A percentile compares a stretch with the other conserved stretches of the same genome.
Evolutionary conservation across 2,113 vertebrate species (phyloP).

Genomic region (Eclectus roratus): DNA sequence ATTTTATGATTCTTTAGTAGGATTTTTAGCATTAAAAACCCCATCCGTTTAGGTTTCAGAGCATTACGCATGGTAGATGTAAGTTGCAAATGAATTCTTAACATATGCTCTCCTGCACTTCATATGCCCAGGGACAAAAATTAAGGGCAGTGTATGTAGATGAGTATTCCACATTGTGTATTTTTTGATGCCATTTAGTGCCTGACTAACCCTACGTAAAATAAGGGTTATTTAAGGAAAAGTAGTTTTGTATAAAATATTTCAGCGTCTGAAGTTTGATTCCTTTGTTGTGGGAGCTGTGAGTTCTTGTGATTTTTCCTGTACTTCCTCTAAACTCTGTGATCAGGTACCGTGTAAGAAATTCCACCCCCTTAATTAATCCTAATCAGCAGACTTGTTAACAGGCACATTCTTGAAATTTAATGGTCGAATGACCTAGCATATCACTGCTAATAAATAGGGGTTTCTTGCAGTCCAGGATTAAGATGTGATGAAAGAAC

Average conservation of each 20-base stretch:
- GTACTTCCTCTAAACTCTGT: not conserved
- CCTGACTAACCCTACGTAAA: not conserved
- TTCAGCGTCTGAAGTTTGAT: not conserved
- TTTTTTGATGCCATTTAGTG: not conserved
- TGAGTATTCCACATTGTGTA: accelerated
- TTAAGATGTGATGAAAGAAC: not conserved
- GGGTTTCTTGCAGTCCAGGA: not conserved
- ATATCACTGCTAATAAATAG: not conserved
- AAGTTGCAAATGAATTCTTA: not conserved
- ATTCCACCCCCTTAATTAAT: not conserved
- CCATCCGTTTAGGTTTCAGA: not conserved
- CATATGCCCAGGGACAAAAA: not conserved
- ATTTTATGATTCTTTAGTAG: not conserved
- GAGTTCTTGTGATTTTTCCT: not conserved
- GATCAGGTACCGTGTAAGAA: not conserved
- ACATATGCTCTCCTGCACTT: not conserved
- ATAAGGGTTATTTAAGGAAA: not conserved
- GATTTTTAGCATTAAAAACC: not conserved
- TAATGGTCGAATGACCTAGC: not conserved
- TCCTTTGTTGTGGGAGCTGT: not conserved
- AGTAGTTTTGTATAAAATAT: not conserved
- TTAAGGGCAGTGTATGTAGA: not conserved
- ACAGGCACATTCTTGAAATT: not conserved
- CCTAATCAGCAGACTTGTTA: slow-evolving; percentile 13
- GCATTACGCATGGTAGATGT: not conserved